phyloP scores from a whole-genome alignment of 2,113 vertebrate species.

The Prionailurus viverrinus region DNA sequence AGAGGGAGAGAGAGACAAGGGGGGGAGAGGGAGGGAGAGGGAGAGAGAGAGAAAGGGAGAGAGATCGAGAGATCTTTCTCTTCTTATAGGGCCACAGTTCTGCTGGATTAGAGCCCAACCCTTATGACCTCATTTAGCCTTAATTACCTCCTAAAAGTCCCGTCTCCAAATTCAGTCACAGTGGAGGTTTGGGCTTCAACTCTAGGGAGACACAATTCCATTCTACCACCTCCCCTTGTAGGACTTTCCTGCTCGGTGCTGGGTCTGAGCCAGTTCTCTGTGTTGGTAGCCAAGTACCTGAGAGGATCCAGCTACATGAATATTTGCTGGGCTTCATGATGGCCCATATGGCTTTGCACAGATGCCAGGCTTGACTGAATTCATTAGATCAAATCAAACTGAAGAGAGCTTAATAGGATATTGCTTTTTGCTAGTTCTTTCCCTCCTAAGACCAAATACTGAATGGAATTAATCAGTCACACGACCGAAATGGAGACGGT shows the following conservation, averaged over 20 bases:
- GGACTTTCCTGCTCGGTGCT: background rate
- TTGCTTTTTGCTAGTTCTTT: slow-evolving; percentile 48
- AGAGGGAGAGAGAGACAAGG: no score
- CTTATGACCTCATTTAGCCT: background rate
- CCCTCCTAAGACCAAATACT: background rate
- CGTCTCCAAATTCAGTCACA: background rate
- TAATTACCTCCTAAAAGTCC: background rate
- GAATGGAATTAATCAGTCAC: background rate
- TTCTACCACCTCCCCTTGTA: background rate
- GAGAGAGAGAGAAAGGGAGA: background rate
- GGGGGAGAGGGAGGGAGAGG: no score
- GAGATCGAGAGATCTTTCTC: background rate
- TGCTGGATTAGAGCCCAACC: background rate
- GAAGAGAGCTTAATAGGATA: slow-evolving; percentile 25
- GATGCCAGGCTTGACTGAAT: slow-evolving; percentile 71
- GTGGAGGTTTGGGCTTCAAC: background rate
- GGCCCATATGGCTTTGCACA: slow-evolving; percentile 71
- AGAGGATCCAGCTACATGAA: slow-evolving; percentile 67
- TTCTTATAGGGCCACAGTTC: background rate
- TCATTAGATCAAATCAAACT: slow-evolving; percentile 70
- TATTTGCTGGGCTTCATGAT: slow-evolving; percentile 70
- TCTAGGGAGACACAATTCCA: background rate
- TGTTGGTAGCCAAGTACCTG: slow-evolving; percentile 61
- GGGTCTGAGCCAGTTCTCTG: slow-evolving; percentile 51
- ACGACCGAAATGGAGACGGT: background rate